phyloP scores from a whole-genome alignment of 2,888 invertebrate species.

The Cheilosia impressa region DNA sequence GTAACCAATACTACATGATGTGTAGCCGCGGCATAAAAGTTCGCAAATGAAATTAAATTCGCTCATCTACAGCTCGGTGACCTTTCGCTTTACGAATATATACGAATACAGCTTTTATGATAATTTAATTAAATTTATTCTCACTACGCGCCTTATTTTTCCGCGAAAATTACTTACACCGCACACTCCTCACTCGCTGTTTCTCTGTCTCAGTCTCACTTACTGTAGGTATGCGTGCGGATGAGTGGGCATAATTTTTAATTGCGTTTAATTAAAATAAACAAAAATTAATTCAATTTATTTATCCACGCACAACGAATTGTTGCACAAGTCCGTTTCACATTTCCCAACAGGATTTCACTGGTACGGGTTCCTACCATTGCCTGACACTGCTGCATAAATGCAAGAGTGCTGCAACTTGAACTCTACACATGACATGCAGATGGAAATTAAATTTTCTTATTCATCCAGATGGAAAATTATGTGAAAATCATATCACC shows the following conservation, averaged over 20 bases:
- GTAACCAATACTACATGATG: neutral
- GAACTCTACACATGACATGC: constrained; percentile 28
- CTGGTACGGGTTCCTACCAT: neutral
- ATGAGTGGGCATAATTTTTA: constrained; percentile 55
- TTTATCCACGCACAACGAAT: constrained; percentile 40
- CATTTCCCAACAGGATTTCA: constrained; percentile 4
- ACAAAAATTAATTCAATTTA: constrained; percentile 66
- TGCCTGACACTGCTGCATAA: neutral
- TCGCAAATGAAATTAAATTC: neutral
- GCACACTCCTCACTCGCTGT: too few relatives aligned
- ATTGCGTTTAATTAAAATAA: constrained; percentile 69
- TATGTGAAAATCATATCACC: constrained; percentile 71
- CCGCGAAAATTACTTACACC: constrained; percentile 21
- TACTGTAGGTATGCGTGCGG: neutral
- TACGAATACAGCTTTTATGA: neutral
- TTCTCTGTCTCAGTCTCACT: neutral
- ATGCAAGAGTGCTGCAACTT: constrained; percentile 33
- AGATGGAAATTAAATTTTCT: constrained; percentile 67
- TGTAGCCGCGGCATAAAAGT: neutral
- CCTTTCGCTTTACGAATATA: neutral
- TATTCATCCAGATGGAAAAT: constrained; percentile 71
- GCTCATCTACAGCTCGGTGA: neutral
- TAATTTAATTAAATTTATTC: constrained; percentile 52
- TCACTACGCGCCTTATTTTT: constrained; percentile 2
- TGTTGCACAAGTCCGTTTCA: constrained; percentile 17